Evolutionary conservation across 1,140 invertebrate genomes (phyloP).

Genomic region (Tetragnatha versicolor): DNA sequence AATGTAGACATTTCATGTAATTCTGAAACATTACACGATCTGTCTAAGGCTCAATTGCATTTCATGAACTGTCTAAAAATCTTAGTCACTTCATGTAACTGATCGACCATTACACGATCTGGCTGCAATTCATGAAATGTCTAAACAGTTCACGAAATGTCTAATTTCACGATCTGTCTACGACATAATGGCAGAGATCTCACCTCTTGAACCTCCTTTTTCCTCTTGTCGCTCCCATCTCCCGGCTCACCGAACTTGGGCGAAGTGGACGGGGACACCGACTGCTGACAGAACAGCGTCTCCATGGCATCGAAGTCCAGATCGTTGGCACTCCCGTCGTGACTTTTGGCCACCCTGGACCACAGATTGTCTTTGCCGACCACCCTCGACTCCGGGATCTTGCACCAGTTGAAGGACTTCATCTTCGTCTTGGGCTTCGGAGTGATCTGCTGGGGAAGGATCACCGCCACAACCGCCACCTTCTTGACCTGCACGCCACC

Average conservation of each 20-base stretch:
- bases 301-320: slow-evolving; percentile 93
- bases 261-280: neutral
- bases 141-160: too few relatives aligned
- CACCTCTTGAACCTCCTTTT: slow-evolving; percentile 50
- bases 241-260: neutral
- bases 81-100: too few relatives aligned
- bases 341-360: slow-evolving; percentile 84
- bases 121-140: too few relatives aligned
- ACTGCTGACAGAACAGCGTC: slow-evolving; percentile 88
- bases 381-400: slow-evolving; percentile 72
- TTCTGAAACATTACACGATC: too few relatives aligned
- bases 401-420: slow-evolving; percentile 95
- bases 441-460: slow-evolving; percentile 52
- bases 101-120: too few relatives aligned
- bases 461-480: slow-evolving; percentile 45
- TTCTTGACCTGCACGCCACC: slow-evolving; percentile 56
- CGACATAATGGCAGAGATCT: too few relatives aligned
- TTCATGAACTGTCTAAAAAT: too few relatives aligned
- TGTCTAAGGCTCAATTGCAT: too few relatives aligned
- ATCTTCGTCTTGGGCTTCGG: slow-evolving; percentile 88
- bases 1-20: too few relatives aligned
- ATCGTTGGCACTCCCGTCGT: slow-evolving; percentile 80
- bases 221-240: slow-evolving; percentile 40
- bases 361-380: slow-evolving; percentile 90
- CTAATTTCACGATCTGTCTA: too few relatives aligned